Evolutionary conservation across 2,888 invertebrate species (phyloP), one percentile per base, ranked within the genome.

Genomic region (Agrotis segetum): DNA sequence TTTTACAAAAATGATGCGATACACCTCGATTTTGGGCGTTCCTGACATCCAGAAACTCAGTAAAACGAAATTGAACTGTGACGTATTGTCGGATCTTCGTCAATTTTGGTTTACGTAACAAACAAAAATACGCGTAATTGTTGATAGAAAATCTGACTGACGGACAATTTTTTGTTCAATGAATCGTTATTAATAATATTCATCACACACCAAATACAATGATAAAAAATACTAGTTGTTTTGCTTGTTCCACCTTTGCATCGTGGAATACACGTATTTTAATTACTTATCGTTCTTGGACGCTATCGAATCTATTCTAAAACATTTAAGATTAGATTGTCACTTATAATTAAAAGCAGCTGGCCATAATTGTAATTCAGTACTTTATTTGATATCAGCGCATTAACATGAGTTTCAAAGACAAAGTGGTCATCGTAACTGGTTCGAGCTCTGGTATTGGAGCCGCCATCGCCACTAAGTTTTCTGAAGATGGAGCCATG

Each of bases 371-470:
- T 19, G 44, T 5, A 7, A 44, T 16, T 13, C 16, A 64, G 16
- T 65, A 46, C 3, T 46, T 6, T 16, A 5, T 16, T 46, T 3
- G 16, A 16, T 7, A 29, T 19, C 16, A 5, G 6, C 29, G 21
- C 16, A 40, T 17, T 13, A 63, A 49, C 56, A 69, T 69, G 87
- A 83, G 74, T 79, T 87, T 88, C 53, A 56, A 74, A 56, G 75
- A 69, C 29, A 88, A 87, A 84, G 84, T 85, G 9, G 86, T 83
- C 5, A 34, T 88, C 9, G 79, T 88, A n/a, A 88, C 88, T 1
- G 88, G 88, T 1, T 79, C 83, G 4, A 87, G 87, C 24, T 83
- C 87, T 1, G 88, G 87, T 4, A 86, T 88, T 9, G 88, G 88
- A 21, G 87, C 85, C 1, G 82, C 81, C 7, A 79, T 77, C 3